A percentile compares a stretch with the other conserved stretches of the same genome.
These are phyloP conservation scores for Orthosia gracilis DNA, from an alignment of 2,888 invertebrate species.

Conservation along the genomic window DNA sequence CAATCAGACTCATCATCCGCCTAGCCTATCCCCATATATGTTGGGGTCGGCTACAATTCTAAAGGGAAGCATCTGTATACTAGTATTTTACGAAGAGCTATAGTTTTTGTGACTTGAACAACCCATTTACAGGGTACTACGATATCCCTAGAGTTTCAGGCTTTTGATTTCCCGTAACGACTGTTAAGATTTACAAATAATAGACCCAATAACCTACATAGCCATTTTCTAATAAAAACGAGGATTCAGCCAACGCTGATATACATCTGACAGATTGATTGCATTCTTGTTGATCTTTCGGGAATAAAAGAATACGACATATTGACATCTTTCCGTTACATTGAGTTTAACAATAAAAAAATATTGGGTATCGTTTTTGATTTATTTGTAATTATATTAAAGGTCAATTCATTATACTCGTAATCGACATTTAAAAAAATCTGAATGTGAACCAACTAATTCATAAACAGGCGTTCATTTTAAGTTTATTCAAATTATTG, in stretches of 20 bases:
- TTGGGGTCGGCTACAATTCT: neutral
- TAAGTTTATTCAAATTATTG: too few relatives aligned
- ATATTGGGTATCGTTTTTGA: neutral
- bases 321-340: neutral
- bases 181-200: neutral
- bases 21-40: neutral
- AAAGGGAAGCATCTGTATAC: too few relatives aligned
- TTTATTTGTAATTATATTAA: neutral
- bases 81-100: too few relatives aligned
- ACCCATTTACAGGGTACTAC: neutral
- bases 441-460: neutral
- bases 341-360: too few relatives aligned
- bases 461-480: neutral
- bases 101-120: neutral
- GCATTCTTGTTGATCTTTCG: neutral
- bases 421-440: neutral
- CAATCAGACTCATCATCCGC: neutral
- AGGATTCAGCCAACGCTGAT: neutral
- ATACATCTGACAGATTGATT: constrained; percentile 29
- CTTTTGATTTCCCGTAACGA: neutral
- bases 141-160: neutral
- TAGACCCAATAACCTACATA: neutral
- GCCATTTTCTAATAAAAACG: neutral
- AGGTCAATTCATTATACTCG: too few relatives aligned
- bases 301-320: neutral